Evolutionary conservation across 2,888 invertebrate species (phyloP), one percentile per base, ranked within the genome.

Genomic region (Drepana falcataria): DNA sequence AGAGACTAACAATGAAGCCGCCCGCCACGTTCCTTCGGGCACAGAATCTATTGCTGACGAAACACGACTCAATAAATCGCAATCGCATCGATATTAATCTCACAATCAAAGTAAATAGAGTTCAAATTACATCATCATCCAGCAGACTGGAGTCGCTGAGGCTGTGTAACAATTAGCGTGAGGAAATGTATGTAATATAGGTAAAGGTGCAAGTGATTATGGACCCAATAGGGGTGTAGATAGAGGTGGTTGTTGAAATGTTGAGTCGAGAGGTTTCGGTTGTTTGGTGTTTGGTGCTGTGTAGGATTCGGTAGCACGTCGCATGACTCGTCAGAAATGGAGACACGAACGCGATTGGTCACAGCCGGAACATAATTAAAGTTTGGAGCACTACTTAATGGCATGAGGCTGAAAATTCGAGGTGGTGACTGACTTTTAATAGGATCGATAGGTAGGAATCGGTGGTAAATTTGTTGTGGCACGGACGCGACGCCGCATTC

Each of bases 281-380:
- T 60, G 64, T 63, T 63, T 68, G 65, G 56, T 60, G 59, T 63
- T 68, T 63, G 58, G 60, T 61, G 72, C 75, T 66, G 73, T 63
- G 75, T 79, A 84, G 79, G 82, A 84, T 85, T 83, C 91, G 81
- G 91, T 91, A 91, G 91, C 91, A 87, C 86, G 89, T 83, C 78
- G 91, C 81, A 90, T 91, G 91, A 91, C 91, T 89, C 69, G 89
- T 83, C 78, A 87, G 82, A 89, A 83, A 77, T 77, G 80, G 86
- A 84, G 89, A 88, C 90, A 91, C 89, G 91, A 91, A 84, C 87
- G 78, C 87, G 83, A 91, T 91, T 91, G 91, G 91, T 87, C 90
- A 91, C 91, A 91, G 89, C 79, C 85, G 73, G 86, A 88, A 91
- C 83, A 86, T 90, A 91, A 91, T 91, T 91, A 91, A 91, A 91